Percentiles rank a stretch among this genome's conserved stretches.
phyloP scores from a whole-genome alignment of 2,113 vertebrate genomes.

The Mohoua ochrocephala region DNA sequence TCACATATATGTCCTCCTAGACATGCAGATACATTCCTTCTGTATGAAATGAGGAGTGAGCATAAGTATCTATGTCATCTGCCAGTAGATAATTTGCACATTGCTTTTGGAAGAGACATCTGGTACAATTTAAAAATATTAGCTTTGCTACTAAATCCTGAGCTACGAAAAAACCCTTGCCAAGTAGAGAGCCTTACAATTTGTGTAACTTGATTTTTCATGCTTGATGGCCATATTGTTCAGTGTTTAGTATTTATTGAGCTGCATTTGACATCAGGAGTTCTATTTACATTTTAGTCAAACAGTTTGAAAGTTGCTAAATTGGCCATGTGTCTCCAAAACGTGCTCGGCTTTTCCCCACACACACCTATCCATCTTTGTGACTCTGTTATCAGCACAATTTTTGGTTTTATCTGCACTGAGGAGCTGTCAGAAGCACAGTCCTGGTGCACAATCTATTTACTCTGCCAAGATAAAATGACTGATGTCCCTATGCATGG shows the following conservation, averaged over 20 bases:
- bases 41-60: not conserved
- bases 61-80: not conserved
- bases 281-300: constrained; percentile 50
- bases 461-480: constrained; percentile 10
- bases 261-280: constrained; percentile 28
- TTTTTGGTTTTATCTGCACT: constrained; percentile 37
- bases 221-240: constrained; percentile 37
- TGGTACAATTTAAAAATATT: not conserved
- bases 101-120: not conserved
- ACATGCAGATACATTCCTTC: not conserved
- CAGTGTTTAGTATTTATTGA: constrained; percentile 25
- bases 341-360: not conserved
- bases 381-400: constrained; percentile 34
- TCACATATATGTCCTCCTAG: not conserved
- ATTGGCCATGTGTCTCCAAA: not conserved
- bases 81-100: not conserved
- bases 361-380: not conserved
- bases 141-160: constrained; percentile 38
- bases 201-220: constrained; percentile 42
- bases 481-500: not conserved
- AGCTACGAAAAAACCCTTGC: constrained; percentile 15
- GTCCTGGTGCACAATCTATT: not conserved
- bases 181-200: not conserved
- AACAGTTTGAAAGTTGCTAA: constrained; percentile 45
- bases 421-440: constrained; percentile 32